phyloP scores from a whole-genome alignment of 1,140 invertebrate species.

The Diploscapter pachys region DNA sequence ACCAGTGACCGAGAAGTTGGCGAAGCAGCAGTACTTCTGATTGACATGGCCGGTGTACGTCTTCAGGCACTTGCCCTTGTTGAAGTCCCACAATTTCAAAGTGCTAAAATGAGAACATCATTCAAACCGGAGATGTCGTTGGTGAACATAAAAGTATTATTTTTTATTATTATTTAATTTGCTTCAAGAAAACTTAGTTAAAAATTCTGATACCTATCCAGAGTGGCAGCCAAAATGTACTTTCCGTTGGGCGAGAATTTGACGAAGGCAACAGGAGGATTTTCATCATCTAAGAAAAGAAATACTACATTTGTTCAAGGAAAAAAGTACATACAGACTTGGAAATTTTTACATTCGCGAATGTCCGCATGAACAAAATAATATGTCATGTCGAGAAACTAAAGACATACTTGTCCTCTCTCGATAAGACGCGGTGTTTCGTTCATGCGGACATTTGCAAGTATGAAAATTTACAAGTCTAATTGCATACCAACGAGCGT shows the following conservation, averaged over 20 bases:
- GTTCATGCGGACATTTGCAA: too few relatives aligned
- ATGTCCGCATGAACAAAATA: slow-evolving; percentile 2
- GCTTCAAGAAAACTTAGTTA: background rate
- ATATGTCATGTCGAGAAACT: background rate
- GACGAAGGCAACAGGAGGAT: slow-evolving; percentile 98
- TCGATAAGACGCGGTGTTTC: too few relatives aligned
- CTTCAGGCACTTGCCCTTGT: slow-evolving; percentile 87
- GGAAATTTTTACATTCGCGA: too few relatives aligned
- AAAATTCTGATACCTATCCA: slow-evolving; percentile 73
- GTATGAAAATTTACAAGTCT: too few relatives aligned
- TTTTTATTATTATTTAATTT: background rate
- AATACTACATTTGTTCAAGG: background rate
- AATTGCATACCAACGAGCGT: slow-evolving; percentile 73
- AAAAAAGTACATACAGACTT: slow-evolving; percentile 23
- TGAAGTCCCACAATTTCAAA: slow-evolving; percentile 98
- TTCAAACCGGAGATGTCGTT: too few relatives aligned
- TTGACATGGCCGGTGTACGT: slow-evolving; percentile 97
- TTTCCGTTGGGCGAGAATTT: slow-evolving; percentile 99
- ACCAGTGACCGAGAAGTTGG: slow-evolving; percentile 98
- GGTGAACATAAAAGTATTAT: background rate
- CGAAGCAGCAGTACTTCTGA: slow-evolving; percentile 99
- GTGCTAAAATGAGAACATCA: slow-evolving; percentile 65
- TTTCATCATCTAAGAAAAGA: slow-evolving; percentile 73
- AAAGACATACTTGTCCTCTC: too few relatives aligned
- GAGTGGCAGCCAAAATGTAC: slow-evolving; percentile 93